Evolutionary conservation across 1,140 invertebrate genomes (phyloP), one percentile per base, ranked within the genome.

Genomic region (Zaprionus taronus): DNA sequence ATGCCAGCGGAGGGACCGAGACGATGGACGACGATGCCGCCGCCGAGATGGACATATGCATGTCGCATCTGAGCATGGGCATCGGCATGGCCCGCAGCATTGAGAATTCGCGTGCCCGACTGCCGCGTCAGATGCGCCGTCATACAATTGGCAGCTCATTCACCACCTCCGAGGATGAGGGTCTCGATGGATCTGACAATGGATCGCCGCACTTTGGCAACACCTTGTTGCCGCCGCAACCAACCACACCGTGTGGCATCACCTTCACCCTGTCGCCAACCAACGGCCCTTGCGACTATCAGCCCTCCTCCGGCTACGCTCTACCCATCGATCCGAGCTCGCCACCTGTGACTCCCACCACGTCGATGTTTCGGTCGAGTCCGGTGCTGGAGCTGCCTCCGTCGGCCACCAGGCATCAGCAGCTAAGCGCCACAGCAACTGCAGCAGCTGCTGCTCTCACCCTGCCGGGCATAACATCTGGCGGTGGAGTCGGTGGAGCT

Each of bases 211-310:
- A 92, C 34, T 92, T 87, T 12, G 92, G 91, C 6, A 92, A 92
- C 67, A 87, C 80, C n/a, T 64, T 79, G 55, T 26, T 90, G 55
- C 77, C 90, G 1, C 86, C 92, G 2, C 81, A 83, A 4, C 81
- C 91, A 31, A 72, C 92, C 5, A 93, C 92, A 5, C 93, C 92
- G 1, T 94, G 94, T 64, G 93, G 94, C 77, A 96, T 97, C 49
- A 94, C 95, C 0, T 96, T 97, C 1, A 96, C 96, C 0, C 92
- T 97, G 2, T 95, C 95, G 20, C 95, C 95, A 0, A 94, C 93
- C 9, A 92, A 93, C 4, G 80, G 92, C 4, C 31, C 31, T 34
- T 34, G 31, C 5, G 84, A 89, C 7, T 86, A 93, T 31, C 93
- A 93, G 1, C 91, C 93, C 6, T 83, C 92, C 3, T 81, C 87